Base-by-base conservation (phyloP, 1,140 invertebrate species). In the Drosophila hydei region DNA sequence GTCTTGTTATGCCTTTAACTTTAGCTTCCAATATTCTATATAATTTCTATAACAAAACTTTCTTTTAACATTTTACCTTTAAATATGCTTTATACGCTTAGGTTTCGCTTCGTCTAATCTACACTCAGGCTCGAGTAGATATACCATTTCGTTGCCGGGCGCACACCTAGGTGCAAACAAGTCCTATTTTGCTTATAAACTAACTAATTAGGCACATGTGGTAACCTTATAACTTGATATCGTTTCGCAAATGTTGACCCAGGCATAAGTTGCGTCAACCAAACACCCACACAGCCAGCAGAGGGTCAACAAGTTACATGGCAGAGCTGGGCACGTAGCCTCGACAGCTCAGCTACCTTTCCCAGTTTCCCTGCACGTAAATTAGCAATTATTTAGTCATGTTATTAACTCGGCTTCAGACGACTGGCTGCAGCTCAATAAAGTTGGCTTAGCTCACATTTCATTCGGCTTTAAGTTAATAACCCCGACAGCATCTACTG, bases 301-400 rank as follows among this genome's bases (percentile, higher is more conserved):
- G 43, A 81, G 67, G 75, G 79, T 81, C 79, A 81, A 83, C 77
- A 77, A 78, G 74, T 68, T 71, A 62, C 64, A 61, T 56, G 68
- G 60, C 61, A 65, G 70, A 83, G 64, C 77, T 68, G 47, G 58
- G 79, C 64, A 78, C 64, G 74, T 73, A 70, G 47, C 40, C 14
- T 23, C 21, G 43, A 14, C 23, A 38, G 27, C 47, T 9, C 25
- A 54, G 38, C 45, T 54, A 58, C 60, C 62, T 61, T 51, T 42
- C 58, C 36, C 59, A 75, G 62, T 42, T 64, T 60, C 45, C 8
- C 16, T 69, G 62, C 78, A 81, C 74, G 74, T 81, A 81, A 77
- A 77, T 74, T 63, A 58, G 64, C 79, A 65, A 81, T 81, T 81
- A 81, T 81, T 81, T 81, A 77, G 74, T 83, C 71, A 58, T 43